A percentile compares a stretch with the other conserved stretches of the same genome.
Evolutionary conservation across 2,113 vertebrate species (phyloP).

Genomic region (Muscicapa adusta): DNA sequence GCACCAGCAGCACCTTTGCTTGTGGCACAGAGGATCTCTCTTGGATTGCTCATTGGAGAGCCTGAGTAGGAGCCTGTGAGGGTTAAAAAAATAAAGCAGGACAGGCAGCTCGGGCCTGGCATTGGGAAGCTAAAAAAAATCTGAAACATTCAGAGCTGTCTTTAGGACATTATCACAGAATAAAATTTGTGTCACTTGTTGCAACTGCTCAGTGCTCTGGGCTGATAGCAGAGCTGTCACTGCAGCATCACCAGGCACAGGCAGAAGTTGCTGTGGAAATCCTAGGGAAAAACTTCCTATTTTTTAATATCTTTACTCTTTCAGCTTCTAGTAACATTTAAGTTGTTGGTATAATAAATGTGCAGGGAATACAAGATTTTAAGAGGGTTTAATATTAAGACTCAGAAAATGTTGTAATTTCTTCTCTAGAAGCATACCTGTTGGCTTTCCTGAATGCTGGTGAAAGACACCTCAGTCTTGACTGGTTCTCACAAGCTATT

Average conservation of each 20-base stretch:
- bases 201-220: neutral
- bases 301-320: neutral
- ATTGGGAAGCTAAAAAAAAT: neutral
- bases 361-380: neutral
- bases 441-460: neutral
- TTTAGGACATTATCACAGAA: neutral
- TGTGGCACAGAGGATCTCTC: neutral
- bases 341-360: neutral
- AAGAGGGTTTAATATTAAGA: neutral
- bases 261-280: neutral
- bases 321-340: neutral
- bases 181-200: neutral
- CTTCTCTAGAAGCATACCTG: neutral
- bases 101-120: neutral
- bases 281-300: neutral
- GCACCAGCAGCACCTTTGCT: neutral
- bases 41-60: neutral
- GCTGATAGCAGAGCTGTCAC: neutral
- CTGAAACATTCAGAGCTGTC: neutral
- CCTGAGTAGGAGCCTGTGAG: neutral
- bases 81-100: neutral
- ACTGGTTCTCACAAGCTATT: neutral
- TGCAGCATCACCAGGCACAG: rapidly evolving
- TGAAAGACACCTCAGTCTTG: neutral
- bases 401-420: neutral